phyloP scores from a whole-genome alignment of 2,797 vertebrate genomes.

The Echiichthys vipera region DNA sequence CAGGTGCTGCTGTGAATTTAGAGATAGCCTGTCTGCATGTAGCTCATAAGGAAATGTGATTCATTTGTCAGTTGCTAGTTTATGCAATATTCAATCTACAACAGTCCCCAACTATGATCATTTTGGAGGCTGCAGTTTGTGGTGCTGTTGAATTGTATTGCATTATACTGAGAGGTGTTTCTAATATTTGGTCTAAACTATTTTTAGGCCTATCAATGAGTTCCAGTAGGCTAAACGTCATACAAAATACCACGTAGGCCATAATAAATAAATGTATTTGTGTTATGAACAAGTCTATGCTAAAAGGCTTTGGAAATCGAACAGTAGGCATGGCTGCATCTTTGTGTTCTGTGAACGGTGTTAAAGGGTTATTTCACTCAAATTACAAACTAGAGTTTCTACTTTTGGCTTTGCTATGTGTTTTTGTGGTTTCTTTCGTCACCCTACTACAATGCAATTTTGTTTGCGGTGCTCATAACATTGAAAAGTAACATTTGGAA shows the following conservation, averaged over 20 bases:
- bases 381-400: background rate
- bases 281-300: no score
- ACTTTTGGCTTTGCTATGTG: constrained; percentile 9
- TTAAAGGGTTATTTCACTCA: no score
- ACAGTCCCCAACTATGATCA: background rate
- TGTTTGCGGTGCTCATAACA: constrained; percentile 3
- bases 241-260: background rate
- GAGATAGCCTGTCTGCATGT: background rate
- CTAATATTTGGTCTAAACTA: background rate
- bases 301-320: no score
- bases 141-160: background rate
- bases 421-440: background rate
- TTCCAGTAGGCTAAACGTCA: no score
- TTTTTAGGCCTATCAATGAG: background rate
- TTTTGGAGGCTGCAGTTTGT: background rate
- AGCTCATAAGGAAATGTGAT: background rate
- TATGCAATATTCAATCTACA: background rate
- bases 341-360: no score
- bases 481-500: constrained; percentile 37
- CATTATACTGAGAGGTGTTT: background rate
- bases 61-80: background rate
- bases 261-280: background rate
- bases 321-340: no score
- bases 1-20: constrained; percentile 48
- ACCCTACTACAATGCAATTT: constrained; percentile 2